Conservation (phyloP, 1,140 invertebrate species). For the Heliothis subflexa region DNA sequence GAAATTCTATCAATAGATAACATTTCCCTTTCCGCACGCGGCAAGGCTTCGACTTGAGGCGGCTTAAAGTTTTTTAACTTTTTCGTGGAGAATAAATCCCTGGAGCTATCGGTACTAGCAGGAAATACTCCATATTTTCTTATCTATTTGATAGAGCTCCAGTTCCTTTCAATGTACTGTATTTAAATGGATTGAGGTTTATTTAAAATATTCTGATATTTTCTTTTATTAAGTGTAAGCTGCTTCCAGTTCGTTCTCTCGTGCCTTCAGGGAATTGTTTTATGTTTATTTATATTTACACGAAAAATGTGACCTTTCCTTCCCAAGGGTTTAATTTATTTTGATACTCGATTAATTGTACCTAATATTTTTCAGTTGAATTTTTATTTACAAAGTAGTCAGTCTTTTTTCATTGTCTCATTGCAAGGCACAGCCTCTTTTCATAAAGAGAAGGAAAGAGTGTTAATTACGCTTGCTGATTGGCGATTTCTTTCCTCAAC, state of each 20-base stretch:
- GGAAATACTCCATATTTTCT: not conserved
- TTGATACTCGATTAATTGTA: no score
- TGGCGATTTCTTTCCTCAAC: no score
- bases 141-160: not conserved
- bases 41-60: not conserved
- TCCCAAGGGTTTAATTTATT: no score
- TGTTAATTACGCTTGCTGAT: no score
- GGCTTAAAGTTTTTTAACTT: conserved; percentile 9
- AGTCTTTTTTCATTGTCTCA: no score
- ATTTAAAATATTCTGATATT: no score
- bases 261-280: not conserved
- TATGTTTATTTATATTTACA: no score
- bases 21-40: not conserved
- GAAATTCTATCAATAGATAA: conserved; percentile 9
- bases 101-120: not conserved
- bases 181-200: not conserved
- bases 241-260: not conserved
- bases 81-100: conserved; percentile 5
- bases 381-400: no score
- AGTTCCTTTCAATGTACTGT: not conserved
- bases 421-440: no score
- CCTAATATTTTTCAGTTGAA: no score
- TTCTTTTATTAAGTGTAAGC: not conserved
- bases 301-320: no score
- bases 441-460: no score